Percentiles rank a stretch among this genome's conserved stretches.
Conservation (phyloP, 2,888 invertebrate species). For the Sthenelais limicola region DNA sequence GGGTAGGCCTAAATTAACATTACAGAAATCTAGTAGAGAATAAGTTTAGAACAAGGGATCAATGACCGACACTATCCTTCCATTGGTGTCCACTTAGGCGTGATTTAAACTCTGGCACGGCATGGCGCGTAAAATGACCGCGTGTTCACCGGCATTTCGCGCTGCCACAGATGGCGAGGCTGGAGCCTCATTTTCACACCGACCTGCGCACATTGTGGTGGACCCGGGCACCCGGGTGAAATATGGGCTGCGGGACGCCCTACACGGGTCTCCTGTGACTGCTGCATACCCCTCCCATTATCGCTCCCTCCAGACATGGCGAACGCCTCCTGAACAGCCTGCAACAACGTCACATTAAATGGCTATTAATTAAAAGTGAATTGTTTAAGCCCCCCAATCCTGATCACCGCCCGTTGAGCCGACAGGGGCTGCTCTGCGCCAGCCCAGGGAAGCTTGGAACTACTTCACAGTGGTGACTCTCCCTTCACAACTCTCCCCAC, state of each 20-base stretch:
- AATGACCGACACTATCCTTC: too few relatives aligned
- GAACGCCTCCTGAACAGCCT: neutral
- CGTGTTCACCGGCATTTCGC: neutral
- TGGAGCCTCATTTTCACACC: constrained; percentile 27
- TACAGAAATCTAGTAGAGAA: too few relatives aligned
- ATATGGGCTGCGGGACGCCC: constrained; percentile 5
- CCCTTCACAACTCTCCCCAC: too few relatives aligned
- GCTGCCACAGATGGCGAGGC: constrained; percentile 26
- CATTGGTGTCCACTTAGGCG: too few relatives aligned
- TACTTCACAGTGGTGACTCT: too few relatives aligned
- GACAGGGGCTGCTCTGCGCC: neutral
- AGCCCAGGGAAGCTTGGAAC: too few relatives aligned
- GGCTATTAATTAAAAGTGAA: constrained; percentile 43
- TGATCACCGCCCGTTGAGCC: constrained; percentile 16
- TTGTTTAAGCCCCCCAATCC: constrained; percentile 33
- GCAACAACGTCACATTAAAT: constrained; percentile 30
- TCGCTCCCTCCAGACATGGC: constrained; percentile 37
- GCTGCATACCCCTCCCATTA: constrained; percentile 15
- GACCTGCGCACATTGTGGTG: constrained; percentile 30
- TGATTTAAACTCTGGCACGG: too few relatives aligned
- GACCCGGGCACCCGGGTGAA: constrained; percentile 15
- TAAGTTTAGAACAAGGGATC: too few relatives aligned
- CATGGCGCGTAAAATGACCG: too few relatives aligned
- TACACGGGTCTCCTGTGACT: neutral
- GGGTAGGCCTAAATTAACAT: too few relatives aligned